These are phyloP conservation scores for Circaetus cinerascens DNA, from an alignment of 2,113 vertebrate species.

Conservation along the genomic window DNA sequence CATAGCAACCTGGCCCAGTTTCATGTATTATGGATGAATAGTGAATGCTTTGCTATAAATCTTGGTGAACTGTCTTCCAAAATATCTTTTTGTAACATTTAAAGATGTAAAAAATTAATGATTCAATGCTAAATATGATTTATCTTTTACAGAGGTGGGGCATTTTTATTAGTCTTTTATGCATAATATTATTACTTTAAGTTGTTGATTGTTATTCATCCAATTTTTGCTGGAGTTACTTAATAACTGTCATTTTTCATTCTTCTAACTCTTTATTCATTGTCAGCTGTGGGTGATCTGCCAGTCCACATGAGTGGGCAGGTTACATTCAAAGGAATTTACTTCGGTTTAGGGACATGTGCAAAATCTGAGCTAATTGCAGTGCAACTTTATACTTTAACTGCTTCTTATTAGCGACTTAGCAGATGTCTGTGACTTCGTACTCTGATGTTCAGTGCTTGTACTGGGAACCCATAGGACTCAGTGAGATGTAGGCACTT, in stretches of 20 bases:
- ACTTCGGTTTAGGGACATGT: slow-evolving; percentile 12
- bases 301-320: slow-evolving; percentile 45
- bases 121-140: not conserved
- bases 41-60: slow-evolving; percentile 8
- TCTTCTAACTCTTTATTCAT: not conserved
- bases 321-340: slow-evolving; percentile 42
- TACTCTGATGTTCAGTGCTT: not conserved
- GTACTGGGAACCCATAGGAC: not conserved
- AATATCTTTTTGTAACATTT: not conserved
- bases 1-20: not conserved
- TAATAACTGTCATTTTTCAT: slow-evolving; percentile 41
- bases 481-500: accelerated
- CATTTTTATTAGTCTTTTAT: not conserved
- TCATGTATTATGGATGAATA: not conserved
- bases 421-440: not conserved
- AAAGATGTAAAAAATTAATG: not conserved
- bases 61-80: not conserved
- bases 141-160: not conserved
- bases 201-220: not conserved
- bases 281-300: slow-evolving; percentile 20
- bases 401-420: slow-evolving; percentile 1
- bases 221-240: slow-evolving; percentile 7
- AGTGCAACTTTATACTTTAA: slow-evolving; percentile 36
- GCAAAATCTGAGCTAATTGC: slow-evolving; percentile 48
- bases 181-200: not conserved